phyloP scores from a whole-genome alignment of 2,888 invertebrate species.

The Catocala nupta region DNA sequence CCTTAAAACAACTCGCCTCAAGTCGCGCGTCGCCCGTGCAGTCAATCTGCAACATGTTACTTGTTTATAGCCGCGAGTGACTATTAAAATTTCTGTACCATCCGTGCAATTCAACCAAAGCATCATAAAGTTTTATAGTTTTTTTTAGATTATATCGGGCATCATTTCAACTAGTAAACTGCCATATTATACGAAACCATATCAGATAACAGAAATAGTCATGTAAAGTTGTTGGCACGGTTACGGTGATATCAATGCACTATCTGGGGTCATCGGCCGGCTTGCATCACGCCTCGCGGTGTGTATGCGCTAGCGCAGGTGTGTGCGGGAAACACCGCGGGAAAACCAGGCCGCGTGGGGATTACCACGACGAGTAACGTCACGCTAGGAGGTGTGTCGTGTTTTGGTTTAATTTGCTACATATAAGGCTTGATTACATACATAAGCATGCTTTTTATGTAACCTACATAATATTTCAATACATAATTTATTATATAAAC shows the following conservation, averaged over 20 bases:
- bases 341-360: constrained; percentile 18
- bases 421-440: not conserved
- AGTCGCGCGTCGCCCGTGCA: too few relatives aligned
- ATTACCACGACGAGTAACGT: constrained; percentile 12
- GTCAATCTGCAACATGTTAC: too few relatives aligned
- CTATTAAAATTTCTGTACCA: too few relatives aligned
- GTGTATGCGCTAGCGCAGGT: constrained; percentile 7
- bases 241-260: constrained; percentile 40
- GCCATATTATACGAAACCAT: constrained; percentile 18
- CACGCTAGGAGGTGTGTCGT: constrained; percentile 19
- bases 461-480: too few relatives aligned
- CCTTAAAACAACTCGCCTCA: too few relatives aligned
- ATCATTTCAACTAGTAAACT: constrained; percentile 2
- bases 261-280: constrained; percentile 46
- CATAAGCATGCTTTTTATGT: too few relatives aligned
- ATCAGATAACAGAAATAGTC: constrained; percentile 25
- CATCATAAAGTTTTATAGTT: too few relatives aligned
- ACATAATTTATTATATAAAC: too few relatives aligned
- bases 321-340: constrained; percentile 14
- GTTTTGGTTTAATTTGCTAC: constrained; percentile 7
- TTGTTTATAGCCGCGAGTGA: too few relatives aligned
- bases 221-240: constrained; percentile 42
- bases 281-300: constrained; percentile 35
- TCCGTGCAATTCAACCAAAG: too few relatives aligned
- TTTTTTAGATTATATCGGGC: too few relatives aligned